Percentiles rank a stretch among this genome's conserved stretches.
These are phyloP conservation scores for Herminia tarsipennalis DNA, from an alignment of 2,888 invertebrate species.

Conservation along the genomic window DNA sequence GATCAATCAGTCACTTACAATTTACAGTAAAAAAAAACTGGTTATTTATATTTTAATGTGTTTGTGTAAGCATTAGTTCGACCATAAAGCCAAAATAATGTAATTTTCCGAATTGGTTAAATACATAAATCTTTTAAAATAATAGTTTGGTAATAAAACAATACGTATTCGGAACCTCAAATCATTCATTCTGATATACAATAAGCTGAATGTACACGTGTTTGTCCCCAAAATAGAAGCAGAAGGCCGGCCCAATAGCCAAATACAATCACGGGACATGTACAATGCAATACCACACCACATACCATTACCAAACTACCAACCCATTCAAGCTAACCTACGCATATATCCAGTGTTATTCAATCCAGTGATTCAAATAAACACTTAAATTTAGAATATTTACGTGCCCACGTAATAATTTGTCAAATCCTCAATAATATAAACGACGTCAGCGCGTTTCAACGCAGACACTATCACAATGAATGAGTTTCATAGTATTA, in stretches of 20 bases:
- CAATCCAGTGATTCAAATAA: constrained; percentile 1
- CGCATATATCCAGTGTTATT: constrained; percentile 1
- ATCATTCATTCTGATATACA: neutral
- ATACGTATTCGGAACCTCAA: too few relatives aligned
- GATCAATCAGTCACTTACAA: too few relatives aligned
- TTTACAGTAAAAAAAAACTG: too few relatives aligned
- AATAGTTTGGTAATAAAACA: too few relatives aligned
- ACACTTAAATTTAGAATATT: constrained; percentile 17
- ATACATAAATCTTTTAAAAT: too few relatives aligned
- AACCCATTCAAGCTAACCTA: neutral
- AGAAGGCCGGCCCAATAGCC: constrained; percentile 7
- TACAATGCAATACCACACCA: constrained; percentile 11
- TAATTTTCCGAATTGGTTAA: too few relatives aligned
- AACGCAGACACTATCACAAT: constrained; percentile 41
- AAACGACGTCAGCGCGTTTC: constrained; percentile 33
- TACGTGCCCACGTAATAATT: constrained; percentile 17
- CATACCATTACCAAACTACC: neutral
- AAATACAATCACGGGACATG: constrained; percentile 12
- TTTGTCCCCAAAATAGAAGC: constrained; percentile 21
- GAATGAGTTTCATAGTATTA: constrained; percentile 47
- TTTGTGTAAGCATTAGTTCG: too few relatives aligned
- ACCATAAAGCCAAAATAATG: too few relatives aligned
- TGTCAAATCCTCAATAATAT: constrained; percentile 27
- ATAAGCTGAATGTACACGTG: constrained; percentile 8
- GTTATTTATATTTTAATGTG: too few relatives aligned